Conservation (phyloP, 2,888 invertebrate genomes). For the Nemoura dubitans region DNA sequence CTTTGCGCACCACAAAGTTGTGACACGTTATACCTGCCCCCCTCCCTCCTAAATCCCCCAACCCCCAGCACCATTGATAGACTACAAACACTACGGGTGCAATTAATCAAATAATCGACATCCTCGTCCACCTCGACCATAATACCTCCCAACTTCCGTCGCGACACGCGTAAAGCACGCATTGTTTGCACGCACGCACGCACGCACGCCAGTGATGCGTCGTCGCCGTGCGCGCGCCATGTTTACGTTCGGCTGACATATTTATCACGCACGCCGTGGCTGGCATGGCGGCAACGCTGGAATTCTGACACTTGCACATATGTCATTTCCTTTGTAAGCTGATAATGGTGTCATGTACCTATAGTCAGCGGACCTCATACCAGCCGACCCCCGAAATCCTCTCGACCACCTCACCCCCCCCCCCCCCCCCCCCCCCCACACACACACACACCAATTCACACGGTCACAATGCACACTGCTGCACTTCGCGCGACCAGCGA, state of each 20-base stretch:
- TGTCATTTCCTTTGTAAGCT: constrained; percentile 36
- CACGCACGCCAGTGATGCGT: no score
- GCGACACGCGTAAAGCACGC: not conserved
- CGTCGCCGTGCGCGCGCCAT: no score
- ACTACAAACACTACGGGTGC: not conserved
- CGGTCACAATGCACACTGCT: not conserved
- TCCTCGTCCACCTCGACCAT: not conserved
- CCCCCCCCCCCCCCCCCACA: not conserved
- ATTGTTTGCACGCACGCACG: no score
- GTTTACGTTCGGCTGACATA: not conserved
- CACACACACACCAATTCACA: no score
- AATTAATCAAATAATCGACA: not conserved
- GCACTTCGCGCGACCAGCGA: not conserved
- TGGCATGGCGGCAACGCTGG: not conserved
- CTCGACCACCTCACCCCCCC: constrained; percentile 9
- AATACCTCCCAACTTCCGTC: not conserved
- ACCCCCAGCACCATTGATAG: not conserved
- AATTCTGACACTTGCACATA: constrained; percentile 24
- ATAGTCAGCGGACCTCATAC: not conserved
- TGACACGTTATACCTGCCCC: no score
- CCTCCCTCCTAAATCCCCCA: no score
- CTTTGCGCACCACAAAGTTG: no score
- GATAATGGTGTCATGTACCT: constrained; percentile 40
- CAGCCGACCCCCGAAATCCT: not conserved
- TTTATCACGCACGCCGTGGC: not conserved